phyloP scores from a whole-genome alignment of 2,113 vertebrate species.

The Tetraodon nigroviridis region DNA sequence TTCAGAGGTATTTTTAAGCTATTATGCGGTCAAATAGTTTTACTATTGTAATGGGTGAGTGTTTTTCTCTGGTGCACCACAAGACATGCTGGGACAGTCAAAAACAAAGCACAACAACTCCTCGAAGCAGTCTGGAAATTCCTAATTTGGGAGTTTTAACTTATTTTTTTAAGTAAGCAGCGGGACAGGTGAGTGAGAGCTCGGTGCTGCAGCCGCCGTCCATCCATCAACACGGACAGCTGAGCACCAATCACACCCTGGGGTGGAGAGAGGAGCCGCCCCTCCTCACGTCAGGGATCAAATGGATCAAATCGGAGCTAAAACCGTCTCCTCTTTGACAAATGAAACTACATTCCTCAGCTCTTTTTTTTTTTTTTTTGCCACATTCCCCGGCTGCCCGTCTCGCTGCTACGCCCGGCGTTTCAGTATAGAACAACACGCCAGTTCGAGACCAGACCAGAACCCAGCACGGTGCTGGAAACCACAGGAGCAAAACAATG shows the following conservation, averaged over 20 bases:
- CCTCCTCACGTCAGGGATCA: background rate
- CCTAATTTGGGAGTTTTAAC: too few relatives aligned
- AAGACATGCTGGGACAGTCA: too few relatives aligned
- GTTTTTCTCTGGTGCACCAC: too few relatives aligned
- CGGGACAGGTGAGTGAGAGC: slow-evolving; percentile 58
- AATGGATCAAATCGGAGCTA: slow-evolving; percentile 1
- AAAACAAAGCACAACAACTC: too few relatives aligned
- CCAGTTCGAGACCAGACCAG: slow-evolving; percentile 45
- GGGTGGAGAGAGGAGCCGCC: slow-evolving; percentile 44
- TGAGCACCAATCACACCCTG: slow-evolving; percentile 60
- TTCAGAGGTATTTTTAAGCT: background rate
- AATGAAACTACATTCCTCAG: slow-evolving; percentile 48
- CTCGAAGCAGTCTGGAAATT: too few relatives aligned
- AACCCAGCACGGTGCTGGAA: slow-evolving; percentile 37
- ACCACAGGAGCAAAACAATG: slow-evolving; percentile 52
- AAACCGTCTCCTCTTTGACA: slow-evolving; percentile 39
- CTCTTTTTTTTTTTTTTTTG: background rate
- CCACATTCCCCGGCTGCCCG: slow-evolving; percentile 56
- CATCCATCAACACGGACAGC: slow-evolving; percentile 57
- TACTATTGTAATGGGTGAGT: background rate
- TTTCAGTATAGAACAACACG: slow-evolving; percentile 46
- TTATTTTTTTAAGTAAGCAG: slow-evolving; percentile 7
- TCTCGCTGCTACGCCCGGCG: slow-evolving; percentile 38
- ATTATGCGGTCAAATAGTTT: background rate
- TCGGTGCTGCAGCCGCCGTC: slow-evolving; percentile 41